These are phyloP conservation scores for Sandelia bainsii DNA, from an alignment of 2,797 vertebrate species.

Conservation along the genomic window DNA sequence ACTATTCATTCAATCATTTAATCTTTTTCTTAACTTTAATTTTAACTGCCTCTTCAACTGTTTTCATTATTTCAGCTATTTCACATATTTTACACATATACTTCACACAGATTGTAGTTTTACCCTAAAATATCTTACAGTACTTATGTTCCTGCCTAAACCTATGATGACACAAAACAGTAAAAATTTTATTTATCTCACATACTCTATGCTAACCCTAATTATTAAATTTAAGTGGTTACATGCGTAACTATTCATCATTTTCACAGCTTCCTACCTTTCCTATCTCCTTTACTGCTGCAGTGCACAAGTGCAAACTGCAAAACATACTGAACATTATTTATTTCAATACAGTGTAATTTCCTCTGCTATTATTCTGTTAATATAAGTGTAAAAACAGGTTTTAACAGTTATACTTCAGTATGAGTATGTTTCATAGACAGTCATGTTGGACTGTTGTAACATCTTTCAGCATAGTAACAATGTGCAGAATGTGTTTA, in stretches of 20 bases:
- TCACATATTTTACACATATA: no score
- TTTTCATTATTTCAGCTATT: no score
- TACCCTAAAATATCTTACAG: no score
- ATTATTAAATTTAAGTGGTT: conserved; percentile 3
- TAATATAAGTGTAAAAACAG: background rate
- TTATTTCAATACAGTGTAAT: background rate
- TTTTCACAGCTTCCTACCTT: conserved; percentile 3
- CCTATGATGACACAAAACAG: no score
- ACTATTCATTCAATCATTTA: no score
- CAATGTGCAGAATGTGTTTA: conserved; percentile 2
- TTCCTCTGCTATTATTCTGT: background rate
- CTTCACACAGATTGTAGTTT: no score
- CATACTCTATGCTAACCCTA: background rate
- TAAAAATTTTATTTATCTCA: no score
- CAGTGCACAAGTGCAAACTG: background rate
- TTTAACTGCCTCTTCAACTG: no score
- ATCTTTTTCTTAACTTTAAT: no score
- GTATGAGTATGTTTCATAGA: background rate
- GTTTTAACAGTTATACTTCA: background rate
- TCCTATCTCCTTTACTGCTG: background rate
- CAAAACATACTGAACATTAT: background rate
- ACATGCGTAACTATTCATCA: background rate
- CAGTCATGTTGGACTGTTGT: background rate
- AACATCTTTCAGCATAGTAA: no score
- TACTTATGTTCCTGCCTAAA: no score